phyloP scores from a whole-genome alignment of 1,140 invertebrate species.

The Apolygus lucorum region DNA sequence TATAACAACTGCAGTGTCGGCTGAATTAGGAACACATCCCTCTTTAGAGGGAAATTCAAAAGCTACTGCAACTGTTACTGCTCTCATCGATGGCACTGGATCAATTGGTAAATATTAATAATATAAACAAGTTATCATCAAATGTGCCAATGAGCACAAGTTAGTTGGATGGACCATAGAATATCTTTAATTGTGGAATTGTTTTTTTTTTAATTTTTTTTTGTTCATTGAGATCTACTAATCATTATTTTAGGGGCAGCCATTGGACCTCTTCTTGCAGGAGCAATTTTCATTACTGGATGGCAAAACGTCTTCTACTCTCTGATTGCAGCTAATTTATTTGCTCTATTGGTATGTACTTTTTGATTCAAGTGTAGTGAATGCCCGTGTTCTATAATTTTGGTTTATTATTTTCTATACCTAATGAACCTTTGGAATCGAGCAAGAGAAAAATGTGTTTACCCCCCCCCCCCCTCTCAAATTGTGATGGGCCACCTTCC shows the following conservation, averaged over 20 bases:
- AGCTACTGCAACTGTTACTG: slow-evolving; percentile 89
- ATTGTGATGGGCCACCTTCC: too few species aligned
- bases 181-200: neutral
- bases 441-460: too few species aligned
- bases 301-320: slow-evolving; percentile 90
- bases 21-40: slow-evolving; percentile 83
- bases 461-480: too few species aligned
- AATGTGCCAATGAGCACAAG: neutral
- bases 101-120: slow-evolving; percentile 59
- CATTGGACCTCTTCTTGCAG: slow-evolving; percentile 79
- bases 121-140: neutral
- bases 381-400: too few species aligned
- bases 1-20: slow-evolving; percentile 92
- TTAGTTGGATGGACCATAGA: neutral
- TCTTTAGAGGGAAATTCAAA: slow-evolving; percentile 74
- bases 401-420: too few species aligned
- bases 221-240: neutral
- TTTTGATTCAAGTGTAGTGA: too few species aligned
- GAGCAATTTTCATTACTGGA: slow-evolving; percentile 59
- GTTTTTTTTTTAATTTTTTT: neutral
- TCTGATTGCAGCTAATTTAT: slow-evolving; percentile 72
- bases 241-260: slow-evolving; percentile 59
- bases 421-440: too few species aligned
- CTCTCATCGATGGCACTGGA: slow-evolving; percentile 94
- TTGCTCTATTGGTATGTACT: slow-evolving; percentile 59